Base-by-base conservation (phyloP, 2,888 invertebrate species). In the Amphipyra berbera region DNA sequence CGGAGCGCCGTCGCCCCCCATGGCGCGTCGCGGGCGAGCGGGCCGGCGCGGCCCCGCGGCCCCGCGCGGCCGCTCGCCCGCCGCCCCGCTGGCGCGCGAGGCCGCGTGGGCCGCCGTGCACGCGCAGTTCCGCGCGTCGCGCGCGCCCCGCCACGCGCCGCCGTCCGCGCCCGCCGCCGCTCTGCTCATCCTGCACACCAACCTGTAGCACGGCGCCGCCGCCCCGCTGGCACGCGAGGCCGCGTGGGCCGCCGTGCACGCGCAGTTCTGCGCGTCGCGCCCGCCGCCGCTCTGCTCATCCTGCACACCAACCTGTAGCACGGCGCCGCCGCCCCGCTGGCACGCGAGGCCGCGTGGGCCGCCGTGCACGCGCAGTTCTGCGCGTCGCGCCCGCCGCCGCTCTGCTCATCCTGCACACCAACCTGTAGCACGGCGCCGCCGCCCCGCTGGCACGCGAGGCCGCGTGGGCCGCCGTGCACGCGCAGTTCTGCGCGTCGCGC, bases 241-340 rank as follows among this genome's bases (percentile, higher is more conserved):
- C 52, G 90, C 86, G 56, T 92, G 92, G 92, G 89, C 85, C 81
- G 93, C 91, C 38, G 92, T 92, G 86, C 90, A 89, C 68, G 90
- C 90, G 69, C 92, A 92, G 89, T 66, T 92, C 64, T 85, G 84
- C n/a, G 83, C 88, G 49, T 1, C 76, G 63, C 81, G 60, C 78
- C 86, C 57, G 64, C 85, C 71, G 82, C 89, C 73, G 84, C 92
- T 71, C 83, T 93, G 72, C 90, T 93, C 78, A 87, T 92, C 70
- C 85, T 92, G 78, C 92, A 84, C 81, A 78, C 89, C 38, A 90
- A 90, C 64, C 83, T 91, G 15, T 90, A 87, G 77, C 62, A 33
- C 58, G 7, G 35, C 37, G 12, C 52, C 57, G 52, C 48, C 58
- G 67, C 62, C 46, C 55, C 68, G 60, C 45, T 12, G 49, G 61